Percentiles rank a stretch among this genome's conserved stretches.
These are phyloP conservation scores for Drosophila niveifrons DNA, from an alignment of 2,888 invertebrate species.

Conservation along the genomic window DNA sequence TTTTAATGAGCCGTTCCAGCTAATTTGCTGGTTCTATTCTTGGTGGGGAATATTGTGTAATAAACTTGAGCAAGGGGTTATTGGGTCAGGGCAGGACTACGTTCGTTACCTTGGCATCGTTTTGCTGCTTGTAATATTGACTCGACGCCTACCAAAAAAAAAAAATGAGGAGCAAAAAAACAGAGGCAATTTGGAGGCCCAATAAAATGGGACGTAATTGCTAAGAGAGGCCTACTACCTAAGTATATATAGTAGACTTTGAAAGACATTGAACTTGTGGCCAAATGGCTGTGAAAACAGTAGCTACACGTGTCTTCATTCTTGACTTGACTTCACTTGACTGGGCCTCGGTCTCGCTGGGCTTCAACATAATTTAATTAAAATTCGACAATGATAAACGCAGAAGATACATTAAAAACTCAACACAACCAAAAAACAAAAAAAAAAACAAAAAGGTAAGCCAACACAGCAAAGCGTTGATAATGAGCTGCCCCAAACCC, in stretches of 20 bases:
- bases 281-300: constrained; percentile 38
- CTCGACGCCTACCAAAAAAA: background rate
- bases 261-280: constrained; percentile 62
- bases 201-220: constrained; percentile 48
- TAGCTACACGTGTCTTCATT: constrained; percentile 51
- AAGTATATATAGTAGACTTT: constrained; percentile 10
- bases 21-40: constrained; percentile 52
- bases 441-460: constrained; percentile 38
- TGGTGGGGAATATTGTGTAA: constrained; percentile 16
- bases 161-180: too few species aligned
- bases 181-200: constrained; percentile 18
- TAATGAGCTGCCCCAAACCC: constrained; percentile 20
- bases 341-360: constrained; percentile 3
- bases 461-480: constrained; percentile 24
- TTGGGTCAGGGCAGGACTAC: constrained; percentile 45
- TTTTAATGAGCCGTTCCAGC: constrained; percentile 60
- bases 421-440: too few species aligned
- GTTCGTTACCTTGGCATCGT: constrained; percentile 47
- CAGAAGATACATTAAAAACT: constrained; percentile 64
- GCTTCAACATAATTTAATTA: constrained; percentile 69
- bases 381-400: constrained; percentile 77
- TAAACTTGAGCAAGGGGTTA: constrained; percentile 52
- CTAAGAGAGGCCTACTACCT: constrained; percentile 5
- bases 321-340: constrained; percentile 23
- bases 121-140: constrained; percentile 2